Evolutionary conservation across 2,113 vertebrate species (phyloP).

Genomic region (Aix galericulata): DNA sequence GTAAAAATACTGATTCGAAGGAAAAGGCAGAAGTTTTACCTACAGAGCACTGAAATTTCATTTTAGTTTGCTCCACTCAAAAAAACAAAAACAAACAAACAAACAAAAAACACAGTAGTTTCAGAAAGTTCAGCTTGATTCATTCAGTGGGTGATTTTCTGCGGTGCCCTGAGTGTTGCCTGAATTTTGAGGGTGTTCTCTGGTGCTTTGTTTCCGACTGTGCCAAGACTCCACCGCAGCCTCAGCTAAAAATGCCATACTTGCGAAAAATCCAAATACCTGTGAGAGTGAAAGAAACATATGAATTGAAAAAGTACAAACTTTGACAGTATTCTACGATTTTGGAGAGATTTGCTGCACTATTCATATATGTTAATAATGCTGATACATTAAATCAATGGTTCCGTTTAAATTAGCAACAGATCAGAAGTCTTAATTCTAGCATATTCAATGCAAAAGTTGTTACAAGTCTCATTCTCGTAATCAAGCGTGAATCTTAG

Average conservation of each 20-base stretch:
- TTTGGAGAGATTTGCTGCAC: neutral
- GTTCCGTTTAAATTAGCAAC: neutral
- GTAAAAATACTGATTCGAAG: neutral
- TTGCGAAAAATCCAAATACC: constrained; percentile 86
- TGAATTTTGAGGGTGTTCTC: neutral
- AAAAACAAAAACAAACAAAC: too few relatives aligned
- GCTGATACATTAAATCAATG: accelerated
- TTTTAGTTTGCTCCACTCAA: neutral
- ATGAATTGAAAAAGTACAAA: neutral
- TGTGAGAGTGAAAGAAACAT: constrained; percentile 45
- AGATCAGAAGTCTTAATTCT: neutral
- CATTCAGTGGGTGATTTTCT: constrained; percentile 79
- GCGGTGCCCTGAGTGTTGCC: neutral
- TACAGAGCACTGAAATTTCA: neutral
- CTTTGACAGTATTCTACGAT: neutral
- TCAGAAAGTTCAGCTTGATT: neutral
- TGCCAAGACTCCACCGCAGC: accelerated
- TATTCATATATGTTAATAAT: neutral
- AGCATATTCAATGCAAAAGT: neutral
- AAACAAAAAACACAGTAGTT: neutral
- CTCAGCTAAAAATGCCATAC: constrained; percentile 72
- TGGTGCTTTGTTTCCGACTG: accelerated
- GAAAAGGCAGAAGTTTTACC: neutral
- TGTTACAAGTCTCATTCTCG: neutral
- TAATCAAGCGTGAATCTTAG: neutral